Evolutionary conservation across 2,888 invertebrate species (phyloP).

Genomic region (Syrista parreyssii): DNA sequence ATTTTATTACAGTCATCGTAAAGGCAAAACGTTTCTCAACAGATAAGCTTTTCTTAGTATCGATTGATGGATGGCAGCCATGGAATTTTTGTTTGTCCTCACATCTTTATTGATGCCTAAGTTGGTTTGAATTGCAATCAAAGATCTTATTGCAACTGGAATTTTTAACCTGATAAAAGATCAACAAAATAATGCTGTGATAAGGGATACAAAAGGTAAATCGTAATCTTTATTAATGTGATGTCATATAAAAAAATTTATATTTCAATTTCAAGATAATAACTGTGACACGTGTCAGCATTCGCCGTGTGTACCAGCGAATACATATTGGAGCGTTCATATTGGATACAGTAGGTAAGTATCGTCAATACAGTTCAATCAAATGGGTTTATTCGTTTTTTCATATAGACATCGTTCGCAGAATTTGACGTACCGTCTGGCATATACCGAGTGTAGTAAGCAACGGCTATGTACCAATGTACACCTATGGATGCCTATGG

Average conservation of each 20-base stretch:
- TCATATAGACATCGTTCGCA: neutral
- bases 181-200: no score
- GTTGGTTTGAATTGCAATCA: neutral
- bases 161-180: neutral
- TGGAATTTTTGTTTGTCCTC: neutral
- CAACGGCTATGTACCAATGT: neutral
- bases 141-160: neutral
- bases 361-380: neutral
- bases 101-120: neutral
- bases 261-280: neutral
- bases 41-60: neutral
- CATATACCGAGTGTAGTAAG: no score
- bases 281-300: neutral
- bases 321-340: neutral
- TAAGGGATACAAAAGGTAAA: no score
- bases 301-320: neutral
- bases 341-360: neutral
- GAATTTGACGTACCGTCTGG: neutral
- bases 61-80: neutral
- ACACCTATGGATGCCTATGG: neutral
- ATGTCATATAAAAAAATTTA: neutral
- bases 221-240: no score
- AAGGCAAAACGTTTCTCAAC: neutral
- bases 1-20: neutral
- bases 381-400: neutral